Evolutionary conservation across 1,140 invertebrate genomes (phyloP).

Genomic region (Brachionus rotundiformis): DNA sequence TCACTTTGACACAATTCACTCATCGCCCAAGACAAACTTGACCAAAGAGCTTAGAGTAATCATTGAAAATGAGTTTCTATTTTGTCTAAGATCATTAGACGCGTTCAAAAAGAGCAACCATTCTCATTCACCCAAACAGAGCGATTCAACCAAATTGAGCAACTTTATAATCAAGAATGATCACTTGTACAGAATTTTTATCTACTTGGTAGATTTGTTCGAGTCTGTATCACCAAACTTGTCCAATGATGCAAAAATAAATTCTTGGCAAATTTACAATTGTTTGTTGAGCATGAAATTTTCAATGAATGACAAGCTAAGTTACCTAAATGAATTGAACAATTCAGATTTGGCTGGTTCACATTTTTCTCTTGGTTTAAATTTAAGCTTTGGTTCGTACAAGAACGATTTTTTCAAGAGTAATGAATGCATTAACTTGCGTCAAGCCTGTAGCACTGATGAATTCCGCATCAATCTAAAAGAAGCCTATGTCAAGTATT

Average conservation of each 20-base stretch:
- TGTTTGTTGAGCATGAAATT: conserved; percentile 44
- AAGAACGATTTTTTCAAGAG: conserved; percentile 49
- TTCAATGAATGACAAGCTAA: conserved; percentile 46
- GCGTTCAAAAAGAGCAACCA: not conserved
- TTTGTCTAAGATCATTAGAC: conserved; percentile 34
- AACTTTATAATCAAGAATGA: conserved; percentile 46
- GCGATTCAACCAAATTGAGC: not conserved
- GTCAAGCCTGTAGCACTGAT: conserved; percentile 39
- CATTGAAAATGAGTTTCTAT: conserved; percentile 46
- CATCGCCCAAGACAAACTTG: not conserved
- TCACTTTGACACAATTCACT: not conserved
- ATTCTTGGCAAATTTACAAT: conserved; percentile 50
- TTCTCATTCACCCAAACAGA: not conserved
- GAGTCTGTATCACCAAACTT: conserved; percentile 16
- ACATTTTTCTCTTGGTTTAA: not conserved
- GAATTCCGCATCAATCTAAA: conserved; percentile 31
- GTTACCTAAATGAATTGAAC: conserved; percentile 24
- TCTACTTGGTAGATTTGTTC: conserved; percentile 32
- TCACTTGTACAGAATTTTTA: conserved; percentile 43
- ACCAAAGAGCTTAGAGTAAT: conserved; percentile 16
- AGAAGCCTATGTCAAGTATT: conserved; percentile 49
- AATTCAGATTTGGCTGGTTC: not conserved
- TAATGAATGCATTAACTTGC: conserved; percentile 38
- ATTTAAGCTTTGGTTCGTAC: not conserved
- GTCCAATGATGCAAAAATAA: conserved; percentile 9